Evolutionary conservation across 2,113 vertebrate species (phyloP), one percentile per base, ranked within the genome.

Genomic region (Melanotaenia duboulayi): DNA sequence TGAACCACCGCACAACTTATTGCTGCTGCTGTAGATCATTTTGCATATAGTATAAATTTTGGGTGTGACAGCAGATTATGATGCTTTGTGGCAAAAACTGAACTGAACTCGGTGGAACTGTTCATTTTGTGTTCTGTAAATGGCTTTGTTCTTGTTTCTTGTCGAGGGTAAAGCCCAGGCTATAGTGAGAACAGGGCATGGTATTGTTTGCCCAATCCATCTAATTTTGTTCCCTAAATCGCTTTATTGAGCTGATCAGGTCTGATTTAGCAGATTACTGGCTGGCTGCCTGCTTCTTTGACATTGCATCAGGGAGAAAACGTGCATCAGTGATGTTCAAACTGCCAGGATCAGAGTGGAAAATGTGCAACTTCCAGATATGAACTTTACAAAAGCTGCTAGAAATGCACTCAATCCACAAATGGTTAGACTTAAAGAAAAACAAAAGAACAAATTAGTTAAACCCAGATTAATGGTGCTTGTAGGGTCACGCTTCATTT

Each of bases 121-220:
- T 20, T 39, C 10, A 37, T 71, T 63, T 28, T 54, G 20, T 28
- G 11, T 12, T 62, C 67, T 64, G 22, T 63, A 19, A 59, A 64
- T 28, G 40, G 6, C 25, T 56, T 65, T 51, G 57, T 35, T 8
- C 20, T 16, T 50, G 50, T 57, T n/a, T 20, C 32, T 48, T 23
- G 24, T 49, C 73, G 60, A 42, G 69, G 61, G 58, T 58, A 6
- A n/a, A 63, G 74, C 73, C 84, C 57, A 81, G 83, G 51, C 49
- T 17, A 6, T 35, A 72, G 19, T 13, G 42, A 70, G 67, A 71
- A 91, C 84, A 93, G 67, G 86, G 74, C 39, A 16, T 1, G n/a
- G 70, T 81, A 87, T 92, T 93, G 93, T 94, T 86, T 59, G 39
- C 39, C 65, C 74, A 88, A 86, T 90, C 84, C 82, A 42, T 78